These are phyloP conservation scores for Pristionchus maxplancki DNA, from an alignment of 2,888 invertebrate genomes.

Conservation along the genomic window DNA sequence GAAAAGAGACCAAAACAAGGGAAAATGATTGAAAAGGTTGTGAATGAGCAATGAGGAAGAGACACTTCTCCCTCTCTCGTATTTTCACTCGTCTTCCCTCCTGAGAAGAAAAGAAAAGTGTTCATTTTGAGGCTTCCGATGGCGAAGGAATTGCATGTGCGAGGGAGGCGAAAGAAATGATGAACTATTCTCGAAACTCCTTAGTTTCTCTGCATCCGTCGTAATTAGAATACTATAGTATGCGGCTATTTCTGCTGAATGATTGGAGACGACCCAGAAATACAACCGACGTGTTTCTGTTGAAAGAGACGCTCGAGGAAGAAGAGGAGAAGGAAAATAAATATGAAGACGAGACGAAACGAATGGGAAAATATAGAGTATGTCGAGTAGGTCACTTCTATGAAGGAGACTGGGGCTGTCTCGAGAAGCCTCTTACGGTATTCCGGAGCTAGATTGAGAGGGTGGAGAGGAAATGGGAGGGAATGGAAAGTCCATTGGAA, in stretches of 20 bases:
- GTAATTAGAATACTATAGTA: neutral
- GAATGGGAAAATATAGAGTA: constrained; percentile 8
- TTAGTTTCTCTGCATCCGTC: neutral
- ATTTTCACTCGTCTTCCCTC: neutral
- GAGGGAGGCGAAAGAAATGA: neutral
- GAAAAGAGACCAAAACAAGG: neutral
- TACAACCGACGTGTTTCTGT: constrained; percentile 23
- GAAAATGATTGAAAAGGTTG: constrained; percentile 15
- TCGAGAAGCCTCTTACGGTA: neutral
- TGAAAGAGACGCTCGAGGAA: neutral
- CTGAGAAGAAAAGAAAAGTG: constrained; percentile 20
- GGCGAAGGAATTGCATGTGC: neutral
- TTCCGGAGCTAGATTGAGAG: neutral
- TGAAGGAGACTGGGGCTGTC: neutral
- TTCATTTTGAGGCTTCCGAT: constrained; percentile 29
- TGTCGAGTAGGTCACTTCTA: neutral
- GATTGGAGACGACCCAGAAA: neutral
- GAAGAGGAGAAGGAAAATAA: neutral
- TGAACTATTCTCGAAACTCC: neutral
- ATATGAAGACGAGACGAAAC: neutral
- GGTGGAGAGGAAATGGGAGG: neutral
- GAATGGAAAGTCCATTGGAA: neutral
- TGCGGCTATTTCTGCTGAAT: neutral
- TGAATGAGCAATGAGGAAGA: constrained; percentile 29
- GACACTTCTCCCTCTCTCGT: neutral